phyloP scores from a whole-genome alignment of 1,140 invertebrate species.

The Mylabris phalerata region DNA sequence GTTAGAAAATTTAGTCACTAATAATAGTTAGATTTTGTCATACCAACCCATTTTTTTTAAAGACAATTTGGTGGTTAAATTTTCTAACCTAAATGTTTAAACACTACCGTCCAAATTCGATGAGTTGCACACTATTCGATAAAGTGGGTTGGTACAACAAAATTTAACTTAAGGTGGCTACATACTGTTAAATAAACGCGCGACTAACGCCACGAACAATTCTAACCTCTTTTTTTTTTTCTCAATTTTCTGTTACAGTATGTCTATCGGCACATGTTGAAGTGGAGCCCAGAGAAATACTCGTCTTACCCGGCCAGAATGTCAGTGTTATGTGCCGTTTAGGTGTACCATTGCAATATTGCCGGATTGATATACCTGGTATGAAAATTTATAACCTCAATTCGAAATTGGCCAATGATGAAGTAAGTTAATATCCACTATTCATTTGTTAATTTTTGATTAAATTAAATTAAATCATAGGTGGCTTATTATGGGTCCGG shows the following conservation, averaged over 20 bases:
- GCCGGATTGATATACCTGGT: slow-evolving; percentile 42
- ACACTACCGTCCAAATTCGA: too few relatives aligned
- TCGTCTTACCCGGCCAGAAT: slow-evolving; percentile 43
- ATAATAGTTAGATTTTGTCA: too few relatives aligned
- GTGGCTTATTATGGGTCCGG: slow-evolving; percentile 51
- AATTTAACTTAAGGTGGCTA: too few relatives aligned
- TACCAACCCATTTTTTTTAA: too few relatives aligned
- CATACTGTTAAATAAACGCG: too few relatives aligned
- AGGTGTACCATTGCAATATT: slow-evolving; percentile 47
- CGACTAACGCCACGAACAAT: too few relatives aligned
- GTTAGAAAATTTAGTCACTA: too few relatives aligned
- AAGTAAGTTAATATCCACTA: slow-evolving; percentile 21
- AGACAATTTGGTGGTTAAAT: too few relatives aligned
- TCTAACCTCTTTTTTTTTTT: too few relatives aligned
- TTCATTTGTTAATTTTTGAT: neutral
- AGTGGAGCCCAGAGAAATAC: slow-evolving; percentile 42
- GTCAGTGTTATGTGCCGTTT: slow-evolving; percentile 47
- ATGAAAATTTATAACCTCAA: slow-evolving; percentile 34
- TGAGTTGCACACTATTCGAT: too few relatives aligned
- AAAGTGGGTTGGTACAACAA: too few relatives aligned
- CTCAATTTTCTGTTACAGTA: slow-evolving; percentile 26
- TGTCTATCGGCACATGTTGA: slow-evolving; percentile 38
- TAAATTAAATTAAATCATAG: slow-evolving; percentile 5
- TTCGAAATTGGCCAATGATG: slow-evolving; percentile 20
- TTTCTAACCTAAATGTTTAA: too few relatives aligned